Evolutionary conservation across 1,140 invertebrate genomes (phyloP), one percentile per base, ranked within the genome.

Genomic region (Drosophila tristis): DNA sequence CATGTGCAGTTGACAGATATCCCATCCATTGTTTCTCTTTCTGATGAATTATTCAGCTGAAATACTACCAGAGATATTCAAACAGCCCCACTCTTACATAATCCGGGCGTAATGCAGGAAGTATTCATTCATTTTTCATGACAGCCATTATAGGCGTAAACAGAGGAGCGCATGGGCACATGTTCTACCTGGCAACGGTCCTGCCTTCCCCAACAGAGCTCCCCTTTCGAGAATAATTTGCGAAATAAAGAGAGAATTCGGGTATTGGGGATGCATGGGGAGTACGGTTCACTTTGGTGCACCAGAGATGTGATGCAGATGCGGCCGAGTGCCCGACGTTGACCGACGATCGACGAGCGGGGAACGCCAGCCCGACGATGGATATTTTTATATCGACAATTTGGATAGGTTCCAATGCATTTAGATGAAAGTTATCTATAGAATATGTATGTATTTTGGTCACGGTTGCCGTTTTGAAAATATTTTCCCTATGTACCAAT

Each of bases 331-430:
- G 44, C 60, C 42, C 74, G 60, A 72, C 66, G 75, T 60, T 72
- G 74, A 77, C 74, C 78, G 70, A 68, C 65, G 60, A 77, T 53
- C 44, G 51, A 70, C 53, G 53, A 25, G n/a, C 44, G 60, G 45
- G 47, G 39, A 51, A 55, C 49, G 60, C 56, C 71, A 48, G 80
- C 64, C 77, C 68, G 85, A 82, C 76, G 82, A 89, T 87, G 71
- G 79, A 82, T 90, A 90, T 90, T 90, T 90, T 78, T 90, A 90
- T 90, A 87, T 82, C 79, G 68, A 74, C 82, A 80, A 90, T 90
- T 90, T 90, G 87, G 87, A 90, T 75, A 68, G 63, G 76, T 87
- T 90, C 87, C 87, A 90, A 90, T 90, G 87, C 89, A 87, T 90
- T 90, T 89, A 90, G 80, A 80, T 67, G 63, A 82, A 76, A 90